These are phyloP conservation scores for Silurus asotus DNA, from an alignment of 2,113 vertebrate species.

Conservation along the genomic window DNA sequence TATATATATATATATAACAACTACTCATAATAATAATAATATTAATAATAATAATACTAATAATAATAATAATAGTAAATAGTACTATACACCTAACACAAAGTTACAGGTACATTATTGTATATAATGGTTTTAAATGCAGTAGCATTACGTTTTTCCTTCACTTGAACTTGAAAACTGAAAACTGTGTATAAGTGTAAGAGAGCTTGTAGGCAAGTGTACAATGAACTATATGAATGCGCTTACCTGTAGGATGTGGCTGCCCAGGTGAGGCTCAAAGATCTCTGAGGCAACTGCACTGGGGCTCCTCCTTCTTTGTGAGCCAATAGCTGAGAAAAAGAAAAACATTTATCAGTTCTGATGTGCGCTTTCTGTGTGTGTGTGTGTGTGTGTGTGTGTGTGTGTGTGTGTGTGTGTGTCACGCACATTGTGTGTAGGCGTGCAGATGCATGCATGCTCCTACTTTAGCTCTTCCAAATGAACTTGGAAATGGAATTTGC, in stretches of 20 bases:
- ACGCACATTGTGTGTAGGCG: neutral
- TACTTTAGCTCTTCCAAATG: slow-evolving; percentile 31
- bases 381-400: slow-evolving; percentile 14
- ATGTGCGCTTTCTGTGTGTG: neutral
- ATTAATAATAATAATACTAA: neutral
- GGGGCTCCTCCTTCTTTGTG: slow-evolving; percentile 91
- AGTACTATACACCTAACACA: too few relatives aligned
- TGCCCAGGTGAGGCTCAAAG: slow-evolving; percentile 97
- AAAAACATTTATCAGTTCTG: slow-evolving; percentile 36
- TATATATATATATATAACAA: neutral
- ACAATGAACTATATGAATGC: neutral
- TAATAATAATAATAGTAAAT: too few relatives aligned
- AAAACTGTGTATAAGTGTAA: neutral
- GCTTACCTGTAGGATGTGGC: slow-evolving; percentile 98
- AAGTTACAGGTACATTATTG: too few relatives aligned
- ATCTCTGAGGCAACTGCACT: slow-evolving; percentile 87
- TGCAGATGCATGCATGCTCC: slow-evolving; percentile 3
- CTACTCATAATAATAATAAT: neutral
- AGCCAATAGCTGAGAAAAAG: slow-evolving; percentile 88
- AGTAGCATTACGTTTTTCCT: too few relatives aligned
- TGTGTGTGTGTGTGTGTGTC: slow-evolving; percentile 1
- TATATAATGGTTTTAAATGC: too few relatives aligned
- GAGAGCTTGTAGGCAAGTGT: neutral
- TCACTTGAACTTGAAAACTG: too few relatives aligned
- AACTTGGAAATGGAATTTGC: slow-evolving; percentile 46